Evolutionary conservation across 2,113 vertebrate species (phyloP).

Genomic region (Chlorodrepanis virens): DNA sequence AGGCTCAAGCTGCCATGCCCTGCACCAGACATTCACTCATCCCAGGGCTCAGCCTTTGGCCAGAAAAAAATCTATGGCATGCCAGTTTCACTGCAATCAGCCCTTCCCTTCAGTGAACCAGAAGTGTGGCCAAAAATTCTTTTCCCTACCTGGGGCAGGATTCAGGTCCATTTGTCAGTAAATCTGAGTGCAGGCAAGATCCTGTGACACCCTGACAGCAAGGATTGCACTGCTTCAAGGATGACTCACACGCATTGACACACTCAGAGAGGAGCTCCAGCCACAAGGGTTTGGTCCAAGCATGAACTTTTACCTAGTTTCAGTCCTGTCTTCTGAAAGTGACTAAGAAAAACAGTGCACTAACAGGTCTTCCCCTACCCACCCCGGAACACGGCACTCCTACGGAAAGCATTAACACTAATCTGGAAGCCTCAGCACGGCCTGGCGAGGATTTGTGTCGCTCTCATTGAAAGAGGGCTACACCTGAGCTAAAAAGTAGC

Average conservation of each 20-base stretch:
- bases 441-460: not conserved
- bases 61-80: not conserved
- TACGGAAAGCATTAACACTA: not conserved
- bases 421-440: not conserved
- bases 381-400: not conserved
- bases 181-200: fast-evolving
- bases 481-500: not conserved
- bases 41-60: not conserved
- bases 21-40: fast-evolving
- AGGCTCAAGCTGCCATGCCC: fast-evolving
- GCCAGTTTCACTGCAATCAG: not conserved
- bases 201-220: not conserved
- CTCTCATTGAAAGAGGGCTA: not conserved
- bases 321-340: not conserved
- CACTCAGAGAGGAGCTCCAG: fast-evolving
- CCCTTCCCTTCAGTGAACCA: not conserved
- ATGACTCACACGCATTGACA: not conserved
- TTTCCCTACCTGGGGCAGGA: not conserved
- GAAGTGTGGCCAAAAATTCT: not conserved
- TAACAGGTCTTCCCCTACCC: not conserved
- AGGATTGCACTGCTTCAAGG: fast-evolving
- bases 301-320: not conserved
- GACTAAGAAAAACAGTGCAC: not conserved
- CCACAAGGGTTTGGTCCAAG: not conserved
- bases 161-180: not conserved